These are phyloP conservation scores for Noctua comes DNA, from an alignment of 2,888 invertebrate genomes.

Conservation along the genomic window DNA sequence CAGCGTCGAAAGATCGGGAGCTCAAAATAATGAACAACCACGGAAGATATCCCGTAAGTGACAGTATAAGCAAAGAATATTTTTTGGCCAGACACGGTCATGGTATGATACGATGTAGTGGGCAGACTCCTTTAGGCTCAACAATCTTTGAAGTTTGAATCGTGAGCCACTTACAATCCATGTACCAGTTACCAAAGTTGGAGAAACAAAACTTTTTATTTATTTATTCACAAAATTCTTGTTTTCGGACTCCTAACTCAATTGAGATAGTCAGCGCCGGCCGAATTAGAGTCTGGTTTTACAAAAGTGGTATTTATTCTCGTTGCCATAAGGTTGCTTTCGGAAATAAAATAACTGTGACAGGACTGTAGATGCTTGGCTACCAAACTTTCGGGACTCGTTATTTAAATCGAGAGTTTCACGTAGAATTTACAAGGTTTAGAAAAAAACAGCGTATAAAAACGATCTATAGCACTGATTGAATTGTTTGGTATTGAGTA, in stretches of 20 bases:
- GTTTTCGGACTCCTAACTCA: conserved; percentile 4
- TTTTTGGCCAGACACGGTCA: not conserved
- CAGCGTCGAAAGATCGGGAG: no score
- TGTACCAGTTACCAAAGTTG: conserved; percentile 18
- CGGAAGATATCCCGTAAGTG: no score
- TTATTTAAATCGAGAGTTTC: conserved; percentile 11
- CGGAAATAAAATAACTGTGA: not conserved
- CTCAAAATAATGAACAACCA: no score
- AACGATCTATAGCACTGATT: not conserved
- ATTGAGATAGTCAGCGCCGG: not conserved
- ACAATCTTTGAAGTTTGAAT: conserved; percentile 19
- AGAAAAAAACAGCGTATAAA: not conserved
- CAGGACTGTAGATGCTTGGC: not conserved
- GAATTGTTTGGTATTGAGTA: not conserved
- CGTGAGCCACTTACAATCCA: conserved; percentile 14
- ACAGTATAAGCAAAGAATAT: no score
- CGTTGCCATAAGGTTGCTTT: not conserved
- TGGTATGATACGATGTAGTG: not conserved
- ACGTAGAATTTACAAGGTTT: not conserved
- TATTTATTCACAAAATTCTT: conserved; percentile 29
- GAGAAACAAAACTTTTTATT: conserved; percentile 30
- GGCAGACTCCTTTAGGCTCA: not conserved
- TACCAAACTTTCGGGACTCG: not conserved
- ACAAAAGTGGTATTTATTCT: not conserved
- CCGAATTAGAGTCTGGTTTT: not conserved